Evolutionary conservation across 2,797 vertebrate species (phyloP), one percentile per base, ranked within the genome.

Genomic region (Enteromius paludinosus): DNA sequence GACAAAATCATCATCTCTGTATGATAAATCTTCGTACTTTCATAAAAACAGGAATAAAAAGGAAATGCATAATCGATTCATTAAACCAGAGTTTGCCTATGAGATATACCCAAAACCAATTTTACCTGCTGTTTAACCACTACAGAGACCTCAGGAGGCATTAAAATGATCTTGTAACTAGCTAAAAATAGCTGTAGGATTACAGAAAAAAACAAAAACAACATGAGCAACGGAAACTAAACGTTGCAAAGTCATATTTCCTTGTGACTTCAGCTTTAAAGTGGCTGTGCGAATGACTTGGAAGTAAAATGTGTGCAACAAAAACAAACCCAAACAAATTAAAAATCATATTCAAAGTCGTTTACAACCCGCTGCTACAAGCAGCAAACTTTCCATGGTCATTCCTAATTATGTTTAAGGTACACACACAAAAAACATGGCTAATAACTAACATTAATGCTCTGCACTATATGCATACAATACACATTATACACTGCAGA

Each of bases 401-500:
- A 11, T 54, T 8, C 17, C 45, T 54, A 0, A 35, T 83, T 45
- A 28, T n/a, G 1, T 59, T n/a, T 38, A 69, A 69, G 43, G 7
- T 61, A 33, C 5, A 20, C 9, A 12, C 38, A 45, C 9, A 28
- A 76, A 61, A 15, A 61, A 18, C 47, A 77, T 14, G 65, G 61
- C 25, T 43, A 43, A 71, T 45, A 47, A 45, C 52, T 6, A 45
- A 80, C 61, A 54, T 64, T 18, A 69, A 49, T 2, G 25, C 64
- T 28, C 65, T 43, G 35, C 6, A 69, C 62, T 35, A 28, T 69
- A 62, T 62, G 65, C 65, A 45, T 9, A 56, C 17, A 38, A 83
- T 18, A 41, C 33, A 66, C 59, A 74, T 81, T 56, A 75, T 4
- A 77, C 65, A 41, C 33, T 5, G 5, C 64, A 69, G 18, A 33